Evolutionary conservation across 2,888 invertebrate species (phyloP), one percentile per base, ranked within the genome.

Genomic region (Morpho deidamia): DNA sequence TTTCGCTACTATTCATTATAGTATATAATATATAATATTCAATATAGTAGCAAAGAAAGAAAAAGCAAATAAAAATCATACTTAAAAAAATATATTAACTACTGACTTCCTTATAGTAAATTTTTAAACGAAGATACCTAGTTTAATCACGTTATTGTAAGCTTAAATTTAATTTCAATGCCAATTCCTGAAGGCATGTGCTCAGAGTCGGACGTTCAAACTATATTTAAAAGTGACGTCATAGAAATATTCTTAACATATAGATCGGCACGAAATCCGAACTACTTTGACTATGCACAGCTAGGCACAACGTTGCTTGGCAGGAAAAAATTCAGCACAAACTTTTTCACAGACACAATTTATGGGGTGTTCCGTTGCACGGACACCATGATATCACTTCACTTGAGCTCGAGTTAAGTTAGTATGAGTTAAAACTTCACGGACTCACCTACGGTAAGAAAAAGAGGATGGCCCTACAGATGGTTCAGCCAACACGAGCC

Each of bases 401-500:
- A 87, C 87, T 83, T 64, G 70, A 69, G 62, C 81, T 51, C 33
- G 41, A 39, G 43, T 44, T 40, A 66, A 65, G 64, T 64, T 69
- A 72, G 60, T 64, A 63, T 58, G 56, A 63, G 57, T 56, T 58
- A 56, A 59, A 65, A 64, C 63, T 58, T 72, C 77, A 76, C 80
- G 70, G 68, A 88, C 88, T 89, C 87, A 89, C 89, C 89, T 85
- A 88, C 76, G 76, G 74, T 67, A 84, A 78, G 79, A 81, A 83
- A 87, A 84, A 84, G 83, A 78, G 74, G 86, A 81, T 84, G 87
- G 89, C 88, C 87, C 89, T 87, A 86, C 70, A 69, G 90, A 88
- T 89, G 90, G 93, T 93, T 93, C 93, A 93, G 91, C 91, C 90
- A 87, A 87, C 89, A 85, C 88, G 87, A 88, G 87, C 70, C 86